These are phyloP conservation scores for Paedocypris micromegethes DNA, from an alignment of 2,797 vertebrate species.

Conservation along the genomic window DNA sequence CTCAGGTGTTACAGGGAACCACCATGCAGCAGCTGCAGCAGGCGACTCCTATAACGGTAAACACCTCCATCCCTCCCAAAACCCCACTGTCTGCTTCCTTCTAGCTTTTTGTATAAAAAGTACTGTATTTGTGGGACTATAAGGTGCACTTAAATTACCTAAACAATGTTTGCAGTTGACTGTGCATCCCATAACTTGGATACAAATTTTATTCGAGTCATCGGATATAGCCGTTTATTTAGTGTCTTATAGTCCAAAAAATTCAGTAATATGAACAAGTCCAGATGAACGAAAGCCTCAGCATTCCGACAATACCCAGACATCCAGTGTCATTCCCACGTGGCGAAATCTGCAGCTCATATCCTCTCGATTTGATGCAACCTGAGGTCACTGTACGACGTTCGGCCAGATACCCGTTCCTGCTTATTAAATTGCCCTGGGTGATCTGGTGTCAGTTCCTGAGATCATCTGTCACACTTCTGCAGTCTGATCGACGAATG, in stretches of 20 bases:
- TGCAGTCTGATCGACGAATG: conserved; percentile 18
- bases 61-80: conserved; percentile 42
- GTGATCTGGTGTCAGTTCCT: conserved; percentile 42
- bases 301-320: neutral
- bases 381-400: conserved; percentile 29
- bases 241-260: too few relatives aligned
- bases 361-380: conserved; percentile 24
- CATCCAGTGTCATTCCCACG: neutral
- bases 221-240: too few relatives aligned
- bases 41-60: conserved; percentile 80
- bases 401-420: conserved; percentile 22
- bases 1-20: conserved; percentile 79
- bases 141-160: too few relatives aligned
- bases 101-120: neutral
- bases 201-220: too few relatives aligned
- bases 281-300: too few relatives aligned
- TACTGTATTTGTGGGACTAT: too few relatives aligned
- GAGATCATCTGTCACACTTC: conserved; percentile 40
- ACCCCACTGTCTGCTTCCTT: neutral
- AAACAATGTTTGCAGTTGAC: too few relatives aligned
- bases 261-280: too few relatives aligned
- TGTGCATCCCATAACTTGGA: too few relatives aligned
- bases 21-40: conserved; percentile 81
- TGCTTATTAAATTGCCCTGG: conserved; percentile 41
- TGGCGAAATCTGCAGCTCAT: conserved; percentile 36